phyloP scores from a whole-genome alignment of 2,888 invertebrate genomes.

The Rhogogaster chlorosoma region DNA sequence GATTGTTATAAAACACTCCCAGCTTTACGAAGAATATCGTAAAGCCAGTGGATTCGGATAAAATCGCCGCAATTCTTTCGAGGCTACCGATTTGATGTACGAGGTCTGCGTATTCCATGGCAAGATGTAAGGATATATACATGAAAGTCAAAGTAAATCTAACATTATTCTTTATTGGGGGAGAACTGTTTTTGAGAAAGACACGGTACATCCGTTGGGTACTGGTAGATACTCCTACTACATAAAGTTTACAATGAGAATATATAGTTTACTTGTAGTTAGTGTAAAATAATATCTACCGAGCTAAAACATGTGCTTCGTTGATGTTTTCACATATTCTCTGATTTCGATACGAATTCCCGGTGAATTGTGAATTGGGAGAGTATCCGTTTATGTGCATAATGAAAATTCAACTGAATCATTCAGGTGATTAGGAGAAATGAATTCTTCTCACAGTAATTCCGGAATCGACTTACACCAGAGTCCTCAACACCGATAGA shows the following conservation, averaged over 20 bases:
- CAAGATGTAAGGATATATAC: neutral
- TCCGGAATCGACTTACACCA: constrained; percentile 45
- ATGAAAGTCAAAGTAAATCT: neutral
- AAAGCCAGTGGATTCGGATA: constrained; percentile 67
- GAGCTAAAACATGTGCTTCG: neutral
- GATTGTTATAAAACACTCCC: constrained; percentile 61
- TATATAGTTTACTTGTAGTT: neutral
- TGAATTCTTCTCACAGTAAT: neutral
- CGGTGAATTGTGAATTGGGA: neutral
- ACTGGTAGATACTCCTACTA: neutral
- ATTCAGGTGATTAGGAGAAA: neutral
- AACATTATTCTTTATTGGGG: neutral
- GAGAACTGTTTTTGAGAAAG: neutral
- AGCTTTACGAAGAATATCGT: constrained; percentile 66
- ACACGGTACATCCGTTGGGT: neutral
- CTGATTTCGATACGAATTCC: neutral
- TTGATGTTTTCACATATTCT: neutral
- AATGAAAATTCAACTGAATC: neutral
- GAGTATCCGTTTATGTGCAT: neutral
- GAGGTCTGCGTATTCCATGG: neutral
- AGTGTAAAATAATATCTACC: neutral
- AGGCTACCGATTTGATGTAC: neutral
- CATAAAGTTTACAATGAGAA: neutral
- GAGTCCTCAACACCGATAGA: neutral
- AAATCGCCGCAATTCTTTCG: constrained; percentile 67